Conservation (phyloP, 2,113 vertebrate genomes). For the Callorhinus ursinus region DNA sequence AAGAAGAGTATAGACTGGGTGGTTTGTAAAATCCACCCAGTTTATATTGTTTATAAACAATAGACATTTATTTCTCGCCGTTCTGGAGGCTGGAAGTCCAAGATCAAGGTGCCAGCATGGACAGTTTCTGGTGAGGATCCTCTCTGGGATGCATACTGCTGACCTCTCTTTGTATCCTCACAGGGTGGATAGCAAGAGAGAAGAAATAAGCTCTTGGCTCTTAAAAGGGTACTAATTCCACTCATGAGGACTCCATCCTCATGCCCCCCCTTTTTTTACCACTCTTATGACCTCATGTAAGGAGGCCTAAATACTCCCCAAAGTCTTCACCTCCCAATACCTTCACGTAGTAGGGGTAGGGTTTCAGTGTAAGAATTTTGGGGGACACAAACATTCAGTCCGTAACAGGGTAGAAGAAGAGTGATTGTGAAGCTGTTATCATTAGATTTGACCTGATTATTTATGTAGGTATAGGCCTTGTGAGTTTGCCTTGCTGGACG, state of each 20-base stretch:
- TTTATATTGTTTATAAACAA: background rate
- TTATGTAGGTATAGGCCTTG: background rate
- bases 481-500: background rate
- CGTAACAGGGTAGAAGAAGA: background rate
- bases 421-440: slow-evolving; percentile 5
- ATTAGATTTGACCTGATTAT: background rate
- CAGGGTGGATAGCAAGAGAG: background rate
- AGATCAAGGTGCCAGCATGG: background rate
- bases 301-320: background rate
- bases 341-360: background rate
- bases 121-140: background rate
- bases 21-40: background rate
- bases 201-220: background rate
- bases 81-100: background rate
- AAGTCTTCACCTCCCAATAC: background rate
- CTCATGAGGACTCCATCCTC: background rate
- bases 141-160: background rate
- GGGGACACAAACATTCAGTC: background rate
- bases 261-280: background rate
- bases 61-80: background rate
- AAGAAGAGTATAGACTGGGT: background rate
- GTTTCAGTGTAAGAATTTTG: background rate
- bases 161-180: background rate
- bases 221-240: background rate
- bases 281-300: background rate